Conservation (phyloP, 2,113 vertebrate genomes). For the Eleginops maclovinus region DNA sequence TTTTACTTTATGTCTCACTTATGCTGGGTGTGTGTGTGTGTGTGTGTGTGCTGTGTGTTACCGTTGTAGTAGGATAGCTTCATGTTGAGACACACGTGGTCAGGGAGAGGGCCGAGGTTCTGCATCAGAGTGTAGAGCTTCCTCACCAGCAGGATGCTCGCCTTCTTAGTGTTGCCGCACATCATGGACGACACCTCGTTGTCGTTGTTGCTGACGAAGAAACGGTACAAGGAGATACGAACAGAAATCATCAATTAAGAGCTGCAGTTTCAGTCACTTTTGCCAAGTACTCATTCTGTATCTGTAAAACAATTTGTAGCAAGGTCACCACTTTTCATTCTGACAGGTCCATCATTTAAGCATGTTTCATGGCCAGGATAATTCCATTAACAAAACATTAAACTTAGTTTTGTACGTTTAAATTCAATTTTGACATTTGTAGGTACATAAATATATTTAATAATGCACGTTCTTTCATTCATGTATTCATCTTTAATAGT, state of each 20-base stretch:
- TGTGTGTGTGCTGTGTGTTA: constrained; percentile 60
- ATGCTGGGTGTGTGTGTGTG: too few species aligned
- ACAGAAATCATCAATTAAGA: too few species aligned
- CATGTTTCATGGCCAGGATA: too few species aligned
- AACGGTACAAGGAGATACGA: too few species aligned
- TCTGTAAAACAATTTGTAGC: too few species aligned
- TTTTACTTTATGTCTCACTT: too few species aligned
- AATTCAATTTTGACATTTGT: background rate
- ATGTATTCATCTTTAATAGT: background rate
- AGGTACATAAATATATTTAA: background rate
- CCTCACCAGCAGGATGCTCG: constrained; percentile 93
- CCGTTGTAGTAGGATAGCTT: constrained; percentile 94
- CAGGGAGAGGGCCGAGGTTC: constrained; percentile 91
- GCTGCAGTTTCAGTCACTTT: too few species aligned
- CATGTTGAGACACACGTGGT: constrained; percentile 92
- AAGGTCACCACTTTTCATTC: too few species aligned
- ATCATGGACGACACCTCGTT: constrained; percentile 61
- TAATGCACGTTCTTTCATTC: too few species aligned
- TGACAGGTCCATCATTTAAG: background rate
- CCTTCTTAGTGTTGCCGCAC: constrained; percentile 88
- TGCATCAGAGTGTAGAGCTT: constrained; percentile 97
- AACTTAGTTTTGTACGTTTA: background rate
- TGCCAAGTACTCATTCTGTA: too few species aligned
- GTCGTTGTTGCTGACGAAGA: constrained; percentile 62
- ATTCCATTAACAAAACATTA: too few species aligned